These are phyloP conservation scores for Dicentrarchus labrax DNA, from an alignment of 2,113 vertebrate genomes.

Conservation along the genomic window DNA sequence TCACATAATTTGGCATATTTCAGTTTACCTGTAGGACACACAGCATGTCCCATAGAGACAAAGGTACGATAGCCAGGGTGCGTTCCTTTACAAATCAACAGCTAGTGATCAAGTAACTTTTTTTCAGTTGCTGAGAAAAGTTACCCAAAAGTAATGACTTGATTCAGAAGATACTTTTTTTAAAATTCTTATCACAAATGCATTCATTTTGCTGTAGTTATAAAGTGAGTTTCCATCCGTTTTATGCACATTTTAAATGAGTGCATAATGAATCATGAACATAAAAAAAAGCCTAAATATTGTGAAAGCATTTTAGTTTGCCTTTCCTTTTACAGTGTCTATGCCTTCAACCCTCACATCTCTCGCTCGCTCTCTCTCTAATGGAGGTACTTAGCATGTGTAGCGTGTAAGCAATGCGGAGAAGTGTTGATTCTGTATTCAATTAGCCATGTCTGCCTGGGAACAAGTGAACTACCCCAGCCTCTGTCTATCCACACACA, in stretches of 20 bases:
- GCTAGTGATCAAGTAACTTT: neutral
- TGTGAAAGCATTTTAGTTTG: slow-evolving; percentile 35
- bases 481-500: slow-evolving; percentile 17
- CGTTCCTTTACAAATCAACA: neutral
- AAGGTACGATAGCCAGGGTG: too few species aligned
- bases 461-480: slow-evolving; percentile 56
- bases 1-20: too few species aligned
- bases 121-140: neutral
- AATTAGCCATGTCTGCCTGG: slow-evolving; percentile 73
- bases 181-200: neutral
- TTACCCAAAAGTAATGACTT: neutral
- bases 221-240: neutral
- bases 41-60: neutral
- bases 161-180: too few species aligned
- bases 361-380: slow-evolving; percentile 33
- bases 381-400: slow-evolving; percentile 79
- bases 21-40: neutral
- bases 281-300: neutral
- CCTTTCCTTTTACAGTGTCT: slow-evolving; percentile 16
- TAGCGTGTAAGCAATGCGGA: slow-evolving; percentile 73
- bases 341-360: slow-evolving; percentile 16
- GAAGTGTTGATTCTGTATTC: slow-evolving; percentile 79
- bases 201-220: neutral
- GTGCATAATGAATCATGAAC: slow-evolving; percentile 7
- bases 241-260: slow-evolving; percentile 8